phyloP scores from a whole-genome alignment of 2,888 invertebrate genomes.

The Drosophila koepferae region DNA sequence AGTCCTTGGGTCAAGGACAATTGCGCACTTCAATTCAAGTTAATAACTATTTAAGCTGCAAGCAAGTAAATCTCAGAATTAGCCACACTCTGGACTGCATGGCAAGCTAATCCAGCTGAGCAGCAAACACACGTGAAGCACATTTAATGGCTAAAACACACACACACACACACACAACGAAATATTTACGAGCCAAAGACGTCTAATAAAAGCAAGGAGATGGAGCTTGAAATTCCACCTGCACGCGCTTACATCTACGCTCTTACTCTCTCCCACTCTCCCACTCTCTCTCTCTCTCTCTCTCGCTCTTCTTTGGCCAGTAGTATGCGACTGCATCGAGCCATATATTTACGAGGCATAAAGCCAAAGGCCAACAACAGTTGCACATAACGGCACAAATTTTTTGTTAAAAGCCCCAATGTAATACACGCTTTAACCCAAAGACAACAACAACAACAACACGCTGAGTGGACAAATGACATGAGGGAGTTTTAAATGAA shows the following conservation, averaged over 20 bases:
- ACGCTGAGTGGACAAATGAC: slow-evolving; percentile 32
- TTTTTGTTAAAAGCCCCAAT: slow-evolving; percentile 33
- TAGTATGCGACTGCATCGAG: slow-evolving; percentile 5
- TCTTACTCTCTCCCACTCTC: not conserved
- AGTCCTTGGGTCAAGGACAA: not conserved
- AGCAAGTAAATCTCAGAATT: slow-evolving; percentile 30
- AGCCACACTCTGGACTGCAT: not conserved
- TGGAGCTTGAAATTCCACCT: not conserved
- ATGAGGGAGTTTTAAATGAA: slow-evolving; percentile 20
- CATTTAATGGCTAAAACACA: slow-evolving; percentile 35
- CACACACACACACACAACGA: not conserved
- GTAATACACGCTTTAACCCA: slow-evolving; percentile 26
- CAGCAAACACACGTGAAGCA: not conserved
- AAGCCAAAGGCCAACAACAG: slow-evolving; percentile 34
- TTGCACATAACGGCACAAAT: slow-evolving; percentile 17
- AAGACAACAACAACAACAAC: slow-evolving; percentile 27
- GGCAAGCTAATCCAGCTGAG: slow-evolving; percentile 23
- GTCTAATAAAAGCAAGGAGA: slow-evolving; percentile 27
- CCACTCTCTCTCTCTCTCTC: not conserved
- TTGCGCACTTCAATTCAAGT: slow-evolving; percentile 1
- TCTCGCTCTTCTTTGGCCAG: too few species aligned
- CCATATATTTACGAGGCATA: slow-evolving; percentile 43
- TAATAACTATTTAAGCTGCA: slow-evolving; percentile 31
- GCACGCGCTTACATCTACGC: not conserved
- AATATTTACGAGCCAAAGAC: slow-evolving; percentile 17